A percentile compares a stretch with the other conserved stretches of the same genome.
Conservation (phyloP, 2,797 vertebrate species). For the Clarias pachynema region DNA sequence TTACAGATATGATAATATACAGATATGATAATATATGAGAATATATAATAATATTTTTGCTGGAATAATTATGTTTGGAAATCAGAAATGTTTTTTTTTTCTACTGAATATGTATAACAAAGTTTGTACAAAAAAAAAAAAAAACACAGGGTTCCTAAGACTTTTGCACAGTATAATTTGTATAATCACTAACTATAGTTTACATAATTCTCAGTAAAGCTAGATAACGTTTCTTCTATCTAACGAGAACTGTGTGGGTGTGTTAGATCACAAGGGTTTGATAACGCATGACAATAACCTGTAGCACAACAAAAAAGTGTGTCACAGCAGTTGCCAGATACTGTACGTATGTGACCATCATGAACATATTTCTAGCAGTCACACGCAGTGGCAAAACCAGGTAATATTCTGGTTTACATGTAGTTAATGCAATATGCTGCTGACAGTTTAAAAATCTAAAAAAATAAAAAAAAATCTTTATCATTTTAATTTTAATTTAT, state of each 20-base stretch:
- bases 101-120: too few species aligned
- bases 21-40: too few species aligned
- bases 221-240: not conserved
- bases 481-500: not conserved
- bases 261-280: not conserved
- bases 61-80: too few species aligned
- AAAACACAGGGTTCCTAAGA: too few species aligned
- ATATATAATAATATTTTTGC: too few species aligned
- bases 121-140: too few species aligned
- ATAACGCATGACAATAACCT: not conserved
- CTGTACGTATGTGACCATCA: not conserved
- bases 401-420: not conserved
- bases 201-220: not conserved
- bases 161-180: too few species aligned
- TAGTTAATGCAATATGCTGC: not conserved
- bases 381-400: not conserved
- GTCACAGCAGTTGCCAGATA: not conserved
- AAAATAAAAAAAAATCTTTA: not conserved
- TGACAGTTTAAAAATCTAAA: not conserved
- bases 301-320: not conserved
- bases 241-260: not conserved
- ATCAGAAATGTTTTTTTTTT: too few species aligned
- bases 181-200: not conserved
- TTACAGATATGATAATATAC: too few species aligned
- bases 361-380: not conserved